phyloP scores from a whole-genome alignment of 2,797 vertebrate genomes.

The Phoebastria nigripes region DNA sequence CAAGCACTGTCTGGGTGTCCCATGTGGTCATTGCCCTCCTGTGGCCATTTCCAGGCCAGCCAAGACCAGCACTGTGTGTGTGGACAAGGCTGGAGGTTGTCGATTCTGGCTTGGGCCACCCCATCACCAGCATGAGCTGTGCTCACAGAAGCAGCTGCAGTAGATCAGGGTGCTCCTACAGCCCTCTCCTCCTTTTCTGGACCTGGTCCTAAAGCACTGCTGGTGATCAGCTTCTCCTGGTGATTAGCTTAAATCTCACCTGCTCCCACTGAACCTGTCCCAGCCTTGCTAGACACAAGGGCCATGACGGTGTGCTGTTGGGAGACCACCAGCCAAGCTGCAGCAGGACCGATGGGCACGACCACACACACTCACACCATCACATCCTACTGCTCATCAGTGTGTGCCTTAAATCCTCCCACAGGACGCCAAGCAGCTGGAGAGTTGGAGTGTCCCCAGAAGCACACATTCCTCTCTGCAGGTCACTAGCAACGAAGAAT shows the following conservation, averaged over 20 bases:
- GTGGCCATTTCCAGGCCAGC: background rate
- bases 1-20: background rate
- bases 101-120: background rate
- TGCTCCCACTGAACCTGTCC: background rate
- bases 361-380: fast-evolving
- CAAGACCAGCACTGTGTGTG: background rate
- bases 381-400: background rate
- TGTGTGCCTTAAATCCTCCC: background rate
- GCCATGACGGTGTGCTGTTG: background rate
- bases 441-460: background rate
- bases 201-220: background rate
- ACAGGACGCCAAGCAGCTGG: fast-evolving
- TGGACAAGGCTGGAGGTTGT: background rate
- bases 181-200: background rate
- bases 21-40: background rate
- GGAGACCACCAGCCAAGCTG: background rate
- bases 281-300: background rate
- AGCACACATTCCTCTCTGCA: background rate
- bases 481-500: background rate
- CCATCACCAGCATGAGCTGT: background rate
- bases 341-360: background rate
- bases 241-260: background rate
- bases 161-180: background rate
- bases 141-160: background rate
- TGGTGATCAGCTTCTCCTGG: background rate